Evolutionary conservation across 2,113 vertebrate genomes (phyloP), one percentile per base, ranked within the genome.

Genomic region (Sander vitreus): DNA sequence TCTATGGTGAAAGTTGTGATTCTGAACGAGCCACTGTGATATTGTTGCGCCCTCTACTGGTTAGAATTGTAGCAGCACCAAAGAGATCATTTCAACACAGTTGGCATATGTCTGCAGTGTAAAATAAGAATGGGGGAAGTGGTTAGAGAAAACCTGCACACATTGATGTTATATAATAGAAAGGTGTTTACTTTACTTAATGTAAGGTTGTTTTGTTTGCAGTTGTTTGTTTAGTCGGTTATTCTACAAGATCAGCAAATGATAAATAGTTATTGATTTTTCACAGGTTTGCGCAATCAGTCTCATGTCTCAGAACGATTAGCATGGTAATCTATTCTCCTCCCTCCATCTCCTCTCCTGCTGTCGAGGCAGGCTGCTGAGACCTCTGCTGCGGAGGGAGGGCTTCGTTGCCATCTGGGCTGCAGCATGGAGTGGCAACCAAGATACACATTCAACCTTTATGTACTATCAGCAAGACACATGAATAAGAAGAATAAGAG

Each of bases 401-500:
- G 71, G 85, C 74, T 84, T 76, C 43, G 13, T 70, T 57, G 88
- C 92, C 92, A 93, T 94, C 93, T 93, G 91, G 88, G 85, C 88
- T 88, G 80, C 81, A 88, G 76, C 78, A 86, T 78, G 81, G 81
- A 88, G 83, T 63, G 82, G 73, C 60, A 82, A 73, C 77, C 68
- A 77, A 60, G 73, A 72, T 45, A 71, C 59, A 71, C 47, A 23
- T 23, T 27, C 63, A 66, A 25, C 64, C 43, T 77, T 54, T 39
- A 76, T 74, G 15, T 51, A 57, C 19, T 25, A 18, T 67, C 23
- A 53, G 76, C 10, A 27, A 75, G 39, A 51, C 47, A 66, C 55
- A 78, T 15, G 33, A n/a, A n/a, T n/a, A n/a, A n/a, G 45, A 58
- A 19, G 39, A 72, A 15, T 9, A 18, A 43, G 21, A 21, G 3